Conservation (phyloP, 2,888 invertebrate genomes). For the Allygus modestus region DNA sequence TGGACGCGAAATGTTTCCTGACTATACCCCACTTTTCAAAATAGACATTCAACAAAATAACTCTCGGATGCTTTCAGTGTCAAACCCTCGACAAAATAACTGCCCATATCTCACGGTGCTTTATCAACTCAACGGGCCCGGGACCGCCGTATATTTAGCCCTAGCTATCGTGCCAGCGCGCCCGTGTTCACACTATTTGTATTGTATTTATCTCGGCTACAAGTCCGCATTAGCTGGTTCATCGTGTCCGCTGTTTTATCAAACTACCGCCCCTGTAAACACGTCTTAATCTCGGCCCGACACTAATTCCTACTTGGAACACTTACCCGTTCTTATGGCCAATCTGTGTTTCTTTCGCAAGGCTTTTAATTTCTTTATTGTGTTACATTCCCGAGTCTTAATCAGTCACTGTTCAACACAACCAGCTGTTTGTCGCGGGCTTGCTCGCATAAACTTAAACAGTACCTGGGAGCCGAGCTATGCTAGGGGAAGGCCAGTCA, state of each 20-base stretch:
- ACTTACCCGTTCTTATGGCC: background rate
- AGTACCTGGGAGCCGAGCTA: no score
- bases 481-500: no score
- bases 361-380: background rate
- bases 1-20: no score
- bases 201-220: slow-evolving; percentile 37
- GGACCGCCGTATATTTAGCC: slow-evolving; percentile 36
- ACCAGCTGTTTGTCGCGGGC: no score
- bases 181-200: slow-evolving; percentile 41
- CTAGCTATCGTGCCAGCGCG: background rate
- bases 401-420: no score
- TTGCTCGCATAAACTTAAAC: no score
- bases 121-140: background rate
- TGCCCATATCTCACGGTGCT: no score
- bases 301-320: slow-evolving; percentile 1
- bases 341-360: background rate
- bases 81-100: no score
- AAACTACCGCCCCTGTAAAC: slow-evolving; percentile 30
- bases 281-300: slow-evolving; percentile 21
- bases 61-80: no score
- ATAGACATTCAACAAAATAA: no score
- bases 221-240: slow-evolving; percentile 11
- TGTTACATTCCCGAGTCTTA: no score
- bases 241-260: slow-evolving; percentile 19
- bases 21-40: no score